Base-by-base conservation (phyloP, 2,113 vertebrate genomes). In the Choloepus hoffmanni region DNA sequence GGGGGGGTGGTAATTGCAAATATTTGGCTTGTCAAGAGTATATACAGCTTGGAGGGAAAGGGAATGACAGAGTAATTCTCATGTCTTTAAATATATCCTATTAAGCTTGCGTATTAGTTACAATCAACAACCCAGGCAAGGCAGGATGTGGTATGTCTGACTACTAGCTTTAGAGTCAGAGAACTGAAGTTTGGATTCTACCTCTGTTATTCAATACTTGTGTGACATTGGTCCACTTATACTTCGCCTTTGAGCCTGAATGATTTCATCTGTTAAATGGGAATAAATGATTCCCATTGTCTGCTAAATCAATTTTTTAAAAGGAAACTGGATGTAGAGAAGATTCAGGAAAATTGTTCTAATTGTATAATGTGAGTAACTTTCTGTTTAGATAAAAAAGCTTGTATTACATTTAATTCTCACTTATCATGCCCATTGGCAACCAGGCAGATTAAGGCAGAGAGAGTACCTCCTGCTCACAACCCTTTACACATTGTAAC, bases 321-420 rank as follows among this genome's bases (percentile, higher is more conserved):
- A 95, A 83, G 45, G 3, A 83, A 93, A 95, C 26, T 36, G 26
- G 24, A 55, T 82, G 2, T 55, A 55, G 6, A 7, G 18, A 26
- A 81, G 16, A 60, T 90, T 53, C 19, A 53, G 18, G 26, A 73
- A 7, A 70, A 40, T 68, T 77, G 18, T 67, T 92, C 73, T 84
- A 53, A 55, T 79, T 50, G 19, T 43, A 7, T 60, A 76, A 30
- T 30, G 45, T 26, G 1, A 67, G 3, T 3, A 50, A 40, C 11
- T 93, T 85, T 89, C 33, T 40, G 5, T 28, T 58, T 92, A 87
- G 88, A 58, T 24, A 93, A 96, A 96, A 30, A 30, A 85, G n/a
- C 28, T 92, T 23, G 7, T 62, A 81, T 50, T 93, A 67, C 8
- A 83, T 48, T 55, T 85, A 18, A 7, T 30, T 40, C 48, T 72